Percentiles rank a stretch among this genome's conserved stretches.
phyloP scores from a whole-genome alignment of 2,797 vertebrate species.

The Liasis olivaceus region DNA sequence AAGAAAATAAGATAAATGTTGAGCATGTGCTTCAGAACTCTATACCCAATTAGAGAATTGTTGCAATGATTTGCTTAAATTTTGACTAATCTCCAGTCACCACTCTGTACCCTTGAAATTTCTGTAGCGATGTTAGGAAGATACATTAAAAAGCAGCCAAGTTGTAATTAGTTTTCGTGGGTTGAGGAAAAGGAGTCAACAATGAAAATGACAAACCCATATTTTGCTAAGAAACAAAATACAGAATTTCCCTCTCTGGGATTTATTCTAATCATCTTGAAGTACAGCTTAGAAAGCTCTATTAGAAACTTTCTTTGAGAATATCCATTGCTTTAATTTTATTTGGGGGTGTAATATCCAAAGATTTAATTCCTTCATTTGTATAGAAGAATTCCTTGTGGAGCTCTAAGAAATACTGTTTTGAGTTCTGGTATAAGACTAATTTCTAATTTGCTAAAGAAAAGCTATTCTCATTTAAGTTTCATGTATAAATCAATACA shows the following conservation, averaged over 20 bases:
- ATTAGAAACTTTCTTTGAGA: slow-evolving; percentile 12
- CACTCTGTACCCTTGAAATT: slow-evolving; percentile 21
- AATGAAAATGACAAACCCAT: slow-evolving; percentile 54
- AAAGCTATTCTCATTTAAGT: background rate
- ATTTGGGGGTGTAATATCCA: slow-evolving; percentile 30
- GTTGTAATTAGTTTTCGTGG: slow-evolving; percentile 55
- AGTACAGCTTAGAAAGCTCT: slow-evolving; percentile 50
- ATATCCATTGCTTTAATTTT: slow-evolving; percentile 24
- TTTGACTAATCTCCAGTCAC: slow-evolving; percentile 43
- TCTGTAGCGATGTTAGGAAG: slow-evolving; percentile 22
- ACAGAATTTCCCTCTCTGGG: slow-evolving; percentile 19
- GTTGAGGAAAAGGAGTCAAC: slow-evolving; percentile 46
- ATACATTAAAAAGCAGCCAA: slow-evolving; percentile 48
- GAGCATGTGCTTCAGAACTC: background rate
- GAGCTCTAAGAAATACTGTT: slow-evolving; percentile 37
- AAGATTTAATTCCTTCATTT: slow-evolving; percentile 44
- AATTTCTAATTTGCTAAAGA: slow-evolving; percentile 32
- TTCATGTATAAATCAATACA: background rate
- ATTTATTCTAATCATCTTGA: slow-evolving; percentile 53
- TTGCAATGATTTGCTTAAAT: slow-evolving; percentile 20
- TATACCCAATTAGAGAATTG: slow-evolving; percentile 14
- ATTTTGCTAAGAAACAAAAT: slow-evolving; percentile 45
- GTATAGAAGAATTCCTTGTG: slow-evolving; percentile 34
- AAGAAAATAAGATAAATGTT: background rate
- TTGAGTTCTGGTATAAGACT: slow-evolving; percentile 36